Conservation (phyloP, 2,797 vertebrate genomes). For the Heteromormyrus szaboi region DNA sequence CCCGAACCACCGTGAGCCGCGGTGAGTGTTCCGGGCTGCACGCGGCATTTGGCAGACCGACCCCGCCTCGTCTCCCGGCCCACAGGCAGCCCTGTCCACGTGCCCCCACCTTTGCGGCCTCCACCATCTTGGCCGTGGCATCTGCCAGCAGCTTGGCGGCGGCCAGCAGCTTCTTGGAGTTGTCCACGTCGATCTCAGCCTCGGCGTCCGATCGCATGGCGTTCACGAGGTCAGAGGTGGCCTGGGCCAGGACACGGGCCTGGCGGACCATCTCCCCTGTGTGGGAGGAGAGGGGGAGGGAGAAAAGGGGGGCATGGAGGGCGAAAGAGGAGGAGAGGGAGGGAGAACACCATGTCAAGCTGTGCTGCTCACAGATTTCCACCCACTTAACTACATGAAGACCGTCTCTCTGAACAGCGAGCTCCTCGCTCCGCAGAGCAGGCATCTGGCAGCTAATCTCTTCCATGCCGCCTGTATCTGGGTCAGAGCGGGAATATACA, state of each 20-base stretch:
- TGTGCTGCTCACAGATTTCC: not conserved
- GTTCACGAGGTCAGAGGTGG: constrained; percentile 92
- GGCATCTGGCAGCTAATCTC: constrained; percentile 11
- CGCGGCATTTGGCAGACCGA: not conserved
- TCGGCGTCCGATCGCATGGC: constrained; percentile 97
- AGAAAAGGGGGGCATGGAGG: too few species aligned
- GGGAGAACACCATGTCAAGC: not conserved
- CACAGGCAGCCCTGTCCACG: not conserved
- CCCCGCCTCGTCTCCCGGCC: not conserved
- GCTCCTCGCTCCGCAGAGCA: not conserved
- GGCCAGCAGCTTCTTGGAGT: constrained; percentile 94
- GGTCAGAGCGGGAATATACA: not conserved
- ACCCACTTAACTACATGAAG: not conserved
- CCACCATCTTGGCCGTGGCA: constrained; percentile 96
- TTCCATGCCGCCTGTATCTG: not conserved
- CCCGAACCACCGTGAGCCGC: not conserved
- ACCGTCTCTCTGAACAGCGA: not conserved
- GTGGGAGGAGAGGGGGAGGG: not conserved
- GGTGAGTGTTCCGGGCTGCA: not conserved
- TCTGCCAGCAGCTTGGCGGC: constrained; percentile 94
- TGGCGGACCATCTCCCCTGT: constrained; percentile 98
- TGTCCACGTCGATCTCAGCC: constrained; percentile 93
- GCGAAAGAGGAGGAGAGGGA: not conserved
- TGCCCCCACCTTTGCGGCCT: constrained; percentile 85
- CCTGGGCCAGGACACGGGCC: constrained; percentile 89